phyloP scores from a whole-genome alignment of 2,113 vertebrate genomes.

The Anoura caudifer region DNA sequence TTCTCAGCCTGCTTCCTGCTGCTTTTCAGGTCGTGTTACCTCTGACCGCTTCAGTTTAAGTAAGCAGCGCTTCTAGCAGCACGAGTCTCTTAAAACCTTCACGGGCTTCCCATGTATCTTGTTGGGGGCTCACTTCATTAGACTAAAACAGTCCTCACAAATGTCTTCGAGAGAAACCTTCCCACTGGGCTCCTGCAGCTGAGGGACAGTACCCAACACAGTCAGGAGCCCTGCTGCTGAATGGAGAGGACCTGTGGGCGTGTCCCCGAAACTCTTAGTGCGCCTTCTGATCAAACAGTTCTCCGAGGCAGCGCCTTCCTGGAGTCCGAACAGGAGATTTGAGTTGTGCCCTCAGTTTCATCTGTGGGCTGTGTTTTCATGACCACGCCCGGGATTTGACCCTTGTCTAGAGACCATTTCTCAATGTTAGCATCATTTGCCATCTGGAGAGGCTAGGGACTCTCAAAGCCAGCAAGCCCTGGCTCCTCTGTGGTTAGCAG shows the following conservation, averaged over 20 bases:
- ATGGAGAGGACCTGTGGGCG: neutral
- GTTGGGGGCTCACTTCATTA: neutral
- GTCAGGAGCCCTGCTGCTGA: neutral
- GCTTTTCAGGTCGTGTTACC: neutral
- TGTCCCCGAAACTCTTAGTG: accelerated
- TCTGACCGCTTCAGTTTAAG: neutral
- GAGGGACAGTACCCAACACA: neutral
- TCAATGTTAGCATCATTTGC: neutral
- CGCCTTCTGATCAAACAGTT: neutral
- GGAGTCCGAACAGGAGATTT: neutral
- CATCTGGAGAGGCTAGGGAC: neutral
- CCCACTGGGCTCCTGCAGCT: neutral
- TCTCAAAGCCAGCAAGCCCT: neutral
- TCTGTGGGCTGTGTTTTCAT: neutral
- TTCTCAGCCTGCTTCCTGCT: neutral
- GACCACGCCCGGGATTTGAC: neutral
- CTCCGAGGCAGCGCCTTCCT: neutral
- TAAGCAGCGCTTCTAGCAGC: neutral
- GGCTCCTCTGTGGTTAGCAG: neutral
- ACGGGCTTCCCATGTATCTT: neutral
- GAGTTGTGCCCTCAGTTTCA: neutral
- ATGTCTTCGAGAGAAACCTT: neutral
- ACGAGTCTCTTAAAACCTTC: neutral
- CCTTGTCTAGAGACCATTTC: neutral
- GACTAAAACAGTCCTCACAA: neutral